These are phyloP conservation scores for Pseudochromis fuscus DNA, from an alignment of 2,797 vertebrate species.

Conservation along the genomic window DNA sequence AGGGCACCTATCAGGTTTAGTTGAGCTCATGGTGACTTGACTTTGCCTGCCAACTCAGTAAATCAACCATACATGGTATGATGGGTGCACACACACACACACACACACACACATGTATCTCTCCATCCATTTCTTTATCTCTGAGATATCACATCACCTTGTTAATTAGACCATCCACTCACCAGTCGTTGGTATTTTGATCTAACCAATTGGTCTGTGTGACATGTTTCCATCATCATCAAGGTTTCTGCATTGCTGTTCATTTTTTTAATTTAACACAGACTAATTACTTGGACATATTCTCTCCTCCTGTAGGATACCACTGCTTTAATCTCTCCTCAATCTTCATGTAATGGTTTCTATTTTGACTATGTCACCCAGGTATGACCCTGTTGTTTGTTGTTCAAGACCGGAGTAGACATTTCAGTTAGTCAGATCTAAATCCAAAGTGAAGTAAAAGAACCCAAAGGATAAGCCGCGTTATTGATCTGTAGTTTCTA, in stretches of 20 bases:
- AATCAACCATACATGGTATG: slow-evolving; percentile 54
- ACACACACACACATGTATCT: slow-evolving; percentile 29
- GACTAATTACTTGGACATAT: not conserved
- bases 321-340: slow-evolving; percentile 2
- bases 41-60: slow-evolving; percentile 66
- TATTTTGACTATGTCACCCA: slow-evolving; percentile 5
- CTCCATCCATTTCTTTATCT: slow-evolving; percentile 43
- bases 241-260: slow-evolving; percentile 2
- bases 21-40: slow-evolving; percentile 61
- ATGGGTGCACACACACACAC: not conserved
- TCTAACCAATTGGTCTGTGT: slow-evolving; percentile 14
- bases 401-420: slow-evolving; percentile 46
- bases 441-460: slow-evolving; percentile 79
- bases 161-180: slow-evolving; percentile 36
- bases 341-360: slow-evolving; percentile 6
- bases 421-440: slow-evolving; percentile 58
- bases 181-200: slow-evolving; percentile 26
- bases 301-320: slow-evolving; percentile 7
- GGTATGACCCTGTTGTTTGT: slow-evolving; percentile 38
- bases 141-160: slow-evolving; percentile 54
- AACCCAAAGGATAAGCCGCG: slow-evolving; percentile 74
- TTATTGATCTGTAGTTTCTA: slow-evolving; percentile 81
- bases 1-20: slow-evolving; percentile 69
- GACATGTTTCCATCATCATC: slow-evolving; percentile 20
- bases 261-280: not conserved